Conservation (phyloP, 2,797 vertebrate species). For the Tarsius wallacei region DNA sequence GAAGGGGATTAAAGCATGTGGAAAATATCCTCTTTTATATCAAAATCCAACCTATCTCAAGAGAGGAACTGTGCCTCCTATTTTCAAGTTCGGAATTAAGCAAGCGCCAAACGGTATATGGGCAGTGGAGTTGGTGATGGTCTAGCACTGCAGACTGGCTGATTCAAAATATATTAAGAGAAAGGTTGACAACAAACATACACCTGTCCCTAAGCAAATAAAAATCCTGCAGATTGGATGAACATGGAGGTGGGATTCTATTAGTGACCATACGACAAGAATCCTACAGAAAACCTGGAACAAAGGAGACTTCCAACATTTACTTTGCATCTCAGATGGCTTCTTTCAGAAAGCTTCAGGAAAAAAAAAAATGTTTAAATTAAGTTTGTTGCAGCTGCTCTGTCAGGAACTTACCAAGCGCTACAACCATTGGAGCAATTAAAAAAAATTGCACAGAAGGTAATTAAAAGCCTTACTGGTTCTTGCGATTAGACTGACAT, state of each 20-base stretch:
- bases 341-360: constrained; percentile 80
- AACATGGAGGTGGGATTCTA: not conserved
- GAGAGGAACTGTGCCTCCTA: not conserved
- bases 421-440: constrained; percentile 93
- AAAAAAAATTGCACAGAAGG: constrained; percentile 99
- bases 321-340: constrained; percentile 80
- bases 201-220: not conserved
- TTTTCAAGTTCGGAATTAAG: not conserved
- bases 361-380: constrained; percentile 88
- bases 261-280: constrained; percentile 29
- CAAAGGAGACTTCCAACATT: constrained; percentile 62
- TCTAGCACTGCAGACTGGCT: not conserved
- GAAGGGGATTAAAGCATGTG: not conserved
- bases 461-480: constrained; percentile 99
- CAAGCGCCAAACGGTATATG: not conserved
- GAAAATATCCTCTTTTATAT: not conserved
- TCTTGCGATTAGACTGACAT: constrained; percentile 98
- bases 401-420: constrained; percentile 92
- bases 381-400: constrained; percentile 92
- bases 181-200: not conserved
- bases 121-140: not conserved
- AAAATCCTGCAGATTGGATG: constrained; percentile 21
- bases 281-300: constrained; percentile 40
- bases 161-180: not conserved
- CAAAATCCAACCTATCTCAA: not conserved